Conservation (phyloP, 1,140 invertebrate species). For the Xylocopa sonorina region DNA sequence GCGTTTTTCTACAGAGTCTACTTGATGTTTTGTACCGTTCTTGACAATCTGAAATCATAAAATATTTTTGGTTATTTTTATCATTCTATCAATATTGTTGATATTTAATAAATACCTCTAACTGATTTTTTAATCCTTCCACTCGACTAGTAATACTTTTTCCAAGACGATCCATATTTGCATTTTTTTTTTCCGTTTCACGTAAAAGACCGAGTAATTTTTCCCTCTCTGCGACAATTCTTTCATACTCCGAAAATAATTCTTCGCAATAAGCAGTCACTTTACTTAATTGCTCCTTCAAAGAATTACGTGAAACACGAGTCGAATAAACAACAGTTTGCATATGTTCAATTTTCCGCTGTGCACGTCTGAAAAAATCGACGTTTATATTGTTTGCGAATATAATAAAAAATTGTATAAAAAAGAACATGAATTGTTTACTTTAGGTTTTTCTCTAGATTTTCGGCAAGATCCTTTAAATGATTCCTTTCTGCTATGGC, state of each 20-base stretch:
- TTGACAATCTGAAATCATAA: conserved; percentile 80
- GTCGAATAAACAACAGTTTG: conserved; percentile 79
- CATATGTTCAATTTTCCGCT: conserved; percentile 79
- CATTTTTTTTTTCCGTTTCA: conserved; percentile 81
- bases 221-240: conserved; percentile 81
- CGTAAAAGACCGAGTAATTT: conserved; percentile 79
- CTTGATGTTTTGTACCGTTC: conserved; percentile 81
- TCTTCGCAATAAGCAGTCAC: conserved; percentile 83
- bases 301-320: conserved; percentile 82
- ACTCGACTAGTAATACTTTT: conserved; percentile 81
- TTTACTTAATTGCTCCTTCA: conserved; percentile 83
- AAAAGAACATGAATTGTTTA: conserved; percentile 65
- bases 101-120: conserved; percentile 78
- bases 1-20: conserved; percentile 81
- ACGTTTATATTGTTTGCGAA: background rate
- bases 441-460: conserved; percentile 81
- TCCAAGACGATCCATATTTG: conserved; percentile 81
- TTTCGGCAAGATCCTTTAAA: conserved; percentile 78
- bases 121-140: conserved; percentile 81
- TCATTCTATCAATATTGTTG: background rate
- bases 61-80: conserved; percentile 30
- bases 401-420: conserved; percentile 29
- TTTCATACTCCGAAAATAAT: conserved; percentile 83
- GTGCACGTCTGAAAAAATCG: conserved; percentile 76
- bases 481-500: conserved; percentile 80